Base-by-base conservation (phyloP, 1,140 invertebrate genomes). In the Drosophila neocordata region DNA sequence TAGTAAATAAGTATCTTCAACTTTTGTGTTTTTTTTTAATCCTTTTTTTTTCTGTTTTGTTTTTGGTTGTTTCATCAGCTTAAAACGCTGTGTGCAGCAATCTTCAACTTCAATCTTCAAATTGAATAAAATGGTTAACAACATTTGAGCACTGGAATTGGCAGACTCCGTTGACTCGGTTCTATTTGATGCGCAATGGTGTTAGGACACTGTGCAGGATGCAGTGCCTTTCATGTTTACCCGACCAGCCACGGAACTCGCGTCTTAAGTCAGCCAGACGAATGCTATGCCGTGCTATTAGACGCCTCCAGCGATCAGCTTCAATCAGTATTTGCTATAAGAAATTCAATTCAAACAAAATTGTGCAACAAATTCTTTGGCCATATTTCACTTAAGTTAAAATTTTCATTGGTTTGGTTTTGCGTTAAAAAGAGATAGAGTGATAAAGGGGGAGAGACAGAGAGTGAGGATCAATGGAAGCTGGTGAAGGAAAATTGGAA, bases 301-400 rank as follows among this genome's bases (percentile, higher is more conserved):
- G 82, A 24, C 76, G 79, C 48, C 89, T 85, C 91, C 91, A 92
- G 66, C 89, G 91, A 73, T 89, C 91, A 65, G 79, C 79, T 62
- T 91, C 89, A 66, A 84, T 90, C 81, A 91, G 87, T 75, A 89
- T 79, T 89, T 82, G 78, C 90, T 91, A 91, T 88, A 87, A 85
- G 34, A 85, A 87, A 75, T 65, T 58, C 62, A 75, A 68, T 80
- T 72, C 69, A 85, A 51, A 77, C 67, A 72, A 77, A 69, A 69
- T 77, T 78, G 80, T 83, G 89, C 75, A 80, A 76, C 65, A 73
- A 67, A 66, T 62, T 78, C 74, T 75, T 64, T 53, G 53, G 24
- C 55, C 74, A 70, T 18, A 73, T 44, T 64, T 53, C 38, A 18
- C 56, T 70, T 73, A 27, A 31, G 27, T 35, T 37, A 37, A 63